phyloP scores from a whole-genome alignment of 1,140 invertebrate species.

The Lineus longissimus region DNA sequence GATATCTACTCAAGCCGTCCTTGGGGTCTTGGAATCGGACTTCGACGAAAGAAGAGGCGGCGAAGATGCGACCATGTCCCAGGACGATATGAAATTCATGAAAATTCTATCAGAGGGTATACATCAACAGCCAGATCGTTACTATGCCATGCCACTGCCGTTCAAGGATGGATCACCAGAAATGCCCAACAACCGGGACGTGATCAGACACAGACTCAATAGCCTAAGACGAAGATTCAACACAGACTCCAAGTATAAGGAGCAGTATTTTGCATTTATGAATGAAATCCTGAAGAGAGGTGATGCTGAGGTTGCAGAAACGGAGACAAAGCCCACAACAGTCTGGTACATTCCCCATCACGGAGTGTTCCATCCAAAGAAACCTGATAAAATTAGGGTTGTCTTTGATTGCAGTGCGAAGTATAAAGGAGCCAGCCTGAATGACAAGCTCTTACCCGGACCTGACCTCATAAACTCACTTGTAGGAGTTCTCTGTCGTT shows the following conservation, averaged over 20 bases:
- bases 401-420: slow-evolving; percentile 21
- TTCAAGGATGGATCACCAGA: neutral
- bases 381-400: slow-evolving; percentile 21
- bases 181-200: neutral
- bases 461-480: slow-evolving; percentile 22
- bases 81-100: neutral
- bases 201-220: neutral
- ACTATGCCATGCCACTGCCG: neutral
- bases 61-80: neutral
- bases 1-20: too few relatives aligned
- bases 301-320: neutral
- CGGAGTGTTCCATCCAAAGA: slow-evolving; percentile 18
- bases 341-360: slow-evolving; percentile 25
- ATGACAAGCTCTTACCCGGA: slow-evolving; percentile 23
- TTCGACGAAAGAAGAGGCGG: too few relatives aligned
- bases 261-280: too few relatives aligned
- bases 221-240: neutral
- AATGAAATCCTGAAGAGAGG: neutral
- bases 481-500: neutral
- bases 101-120: neutral
- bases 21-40: too few relatives aligned
- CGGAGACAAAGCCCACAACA: too few relatives aligned
- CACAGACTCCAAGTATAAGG: too few relatives aligned
- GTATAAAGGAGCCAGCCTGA: slow-evolving; percentile 24
- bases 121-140: neutral